Evolutionary conservation across 2,113 vertebrate species (phyloP).

Genomic region (Chamaea fasciata): DNA sequence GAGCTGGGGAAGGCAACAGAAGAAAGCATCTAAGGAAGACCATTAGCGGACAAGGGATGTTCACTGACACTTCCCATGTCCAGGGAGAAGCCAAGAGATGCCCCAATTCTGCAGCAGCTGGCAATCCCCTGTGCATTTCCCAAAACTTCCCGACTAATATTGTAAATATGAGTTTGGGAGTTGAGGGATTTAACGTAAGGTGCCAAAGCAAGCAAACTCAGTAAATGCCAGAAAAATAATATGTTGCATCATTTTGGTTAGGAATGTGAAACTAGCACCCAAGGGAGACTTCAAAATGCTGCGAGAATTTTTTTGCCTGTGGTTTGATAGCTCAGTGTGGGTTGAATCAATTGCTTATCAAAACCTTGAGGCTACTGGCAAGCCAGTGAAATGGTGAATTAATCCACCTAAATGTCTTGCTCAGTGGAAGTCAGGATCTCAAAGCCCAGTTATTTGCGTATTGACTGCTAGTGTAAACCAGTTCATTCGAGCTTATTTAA

Average conservation of each 20-base stretch:
- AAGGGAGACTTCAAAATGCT: background rate
- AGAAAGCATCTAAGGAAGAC: background rate
- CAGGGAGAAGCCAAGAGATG: background rate
- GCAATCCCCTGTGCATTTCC: background rate
- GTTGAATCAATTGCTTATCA: background rate
- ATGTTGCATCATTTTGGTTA: background rate
- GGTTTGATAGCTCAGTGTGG: background rate
- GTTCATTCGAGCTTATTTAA: background rate
- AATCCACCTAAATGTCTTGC: background rate
- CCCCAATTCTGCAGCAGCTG: background rate
- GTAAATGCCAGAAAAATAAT: background rate
- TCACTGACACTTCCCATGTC: background rate
- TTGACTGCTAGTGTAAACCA: background rate
- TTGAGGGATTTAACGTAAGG: background rate
- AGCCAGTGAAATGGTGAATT: background rate
- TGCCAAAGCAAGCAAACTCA: background rate
- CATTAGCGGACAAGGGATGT: background rate
- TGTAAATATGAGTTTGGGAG: background rate
- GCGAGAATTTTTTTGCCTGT: background rate
- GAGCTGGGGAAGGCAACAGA: background rate
- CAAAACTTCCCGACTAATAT: background rate
- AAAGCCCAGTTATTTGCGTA: background rate
- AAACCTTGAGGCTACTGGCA: background rate
- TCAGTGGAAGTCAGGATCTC: background rate
- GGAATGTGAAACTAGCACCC: background rate